Percentiles rank a stretch among this genome's conserved stretches.
Conservation (phyloP, 2,113 vertebrate genomes). For the Xyliphius kryptos region DNA sequence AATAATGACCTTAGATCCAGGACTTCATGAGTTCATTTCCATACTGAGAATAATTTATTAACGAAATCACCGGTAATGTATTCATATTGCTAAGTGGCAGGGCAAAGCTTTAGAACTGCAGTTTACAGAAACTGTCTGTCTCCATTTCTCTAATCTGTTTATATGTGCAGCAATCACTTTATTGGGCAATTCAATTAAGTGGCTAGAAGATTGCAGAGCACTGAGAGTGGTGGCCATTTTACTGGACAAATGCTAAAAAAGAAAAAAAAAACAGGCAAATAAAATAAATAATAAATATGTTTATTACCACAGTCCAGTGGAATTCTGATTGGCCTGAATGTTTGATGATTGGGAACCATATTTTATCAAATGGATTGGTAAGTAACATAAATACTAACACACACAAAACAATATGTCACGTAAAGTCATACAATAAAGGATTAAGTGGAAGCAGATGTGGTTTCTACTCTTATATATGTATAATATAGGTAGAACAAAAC, state of each 20-base stretch:
- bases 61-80: constrained; percentile 29
- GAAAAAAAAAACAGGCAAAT: too few species aligned
- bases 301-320: too few species aligned
- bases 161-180: constrained; percentile 48
- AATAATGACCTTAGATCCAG: constrained; percentile 12
- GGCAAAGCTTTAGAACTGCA: constrained; percentile 15
- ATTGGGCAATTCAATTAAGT: constrained; percentile 63
- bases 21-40: constrained; percentile 52
- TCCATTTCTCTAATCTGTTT: constrained; percentile 46
- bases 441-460: too few species aligned
- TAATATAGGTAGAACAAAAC: too few species aligned
- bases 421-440: too few species aligned
- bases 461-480: too few species aligned
- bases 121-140: constrained; percentile 33
- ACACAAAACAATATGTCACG: too few species aligned
- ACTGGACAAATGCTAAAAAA: constrained; percentile 9
- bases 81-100: constrained; percentile 27
- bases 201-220: constrained; percentile 28
- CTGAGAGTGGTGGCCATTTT: constrained; percentile 26
- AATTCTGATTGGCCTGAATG: too few species aligned
- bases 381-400: too few species aligned
- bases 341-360: too few species aligned
- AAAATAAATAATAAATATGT: too few species aligned
- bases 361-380: too few species aligned
- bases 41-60: constrained; percentile 45